These are phyloP conservation scores for Rhinopithecus roxellana DNA, from an alignment of 2,113 vertebrate genomes.

Conservation along the genomic window DNA sequence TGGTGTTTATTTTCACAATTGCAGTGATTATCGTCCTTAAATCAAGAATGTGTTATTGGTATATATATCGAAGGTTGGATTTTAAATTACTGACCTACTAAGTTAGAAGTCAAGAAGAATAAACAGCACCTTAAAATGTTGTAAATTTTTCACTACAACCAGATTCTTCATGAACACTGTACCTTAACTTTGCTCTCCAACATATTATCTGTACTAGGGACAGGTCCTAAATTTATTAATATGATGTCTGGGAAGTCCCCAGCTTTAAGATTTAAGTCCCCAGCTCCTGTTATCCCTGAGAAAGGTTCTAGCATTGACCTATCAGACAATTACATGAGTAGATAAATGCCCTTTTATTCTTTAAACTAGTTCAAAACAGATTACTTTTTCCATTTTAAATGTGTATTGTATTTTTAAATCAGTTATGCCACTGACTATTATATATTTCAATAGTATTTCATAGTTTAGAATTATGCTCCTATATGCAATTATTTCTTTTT, in stretches of 20 bases:
- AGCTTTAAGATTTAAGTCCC: not conserved
- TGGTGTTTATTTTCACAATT: slow-evolving; percentile 30
- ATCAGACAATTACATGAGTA: not conserved
- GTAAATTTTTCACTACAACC: not conserved
- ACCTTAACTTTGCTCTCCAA: not conserved
- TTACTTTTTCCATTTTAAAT: not conserved
- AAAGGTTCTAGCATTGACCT: not conserved
- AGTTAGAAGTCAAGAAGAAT: slow-evolving; percentile 43
- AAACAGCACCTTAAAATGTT: not conserved
- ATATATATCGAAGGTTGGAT: slow-evolving; percentile 35
- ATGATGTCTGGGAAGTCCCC: not conserved
- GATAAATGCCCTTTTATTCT: not conserved
- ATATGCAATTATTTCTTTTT: not conserved
- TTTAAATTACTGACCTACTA: slow-evolving; percentile 22
- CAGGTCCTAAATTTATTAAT: not conserved
- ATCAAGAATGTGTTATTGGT: slow-evolving; percentile 34
- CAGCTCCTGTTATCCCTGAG: not conserved
- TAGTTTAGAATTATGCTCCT: not conserved
- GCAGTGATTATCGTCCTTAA: slow-evolving; percentile 14
- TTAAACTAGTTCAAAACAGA: not conserved
- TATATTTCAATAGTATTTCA: not conserved
- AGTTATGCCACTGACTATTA: not conserved
- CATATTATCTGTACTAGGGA: not conserved
- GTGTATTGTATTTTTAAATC: not conserved
- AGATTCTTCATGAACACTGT: not conserved